A percentile compares a stretch with the other conserved stretches of the same genome.
phyloP scores from a whole-genome alignment of 2,797 vertebrate genomes.

The Harpagifer antarcticus region DNA sequence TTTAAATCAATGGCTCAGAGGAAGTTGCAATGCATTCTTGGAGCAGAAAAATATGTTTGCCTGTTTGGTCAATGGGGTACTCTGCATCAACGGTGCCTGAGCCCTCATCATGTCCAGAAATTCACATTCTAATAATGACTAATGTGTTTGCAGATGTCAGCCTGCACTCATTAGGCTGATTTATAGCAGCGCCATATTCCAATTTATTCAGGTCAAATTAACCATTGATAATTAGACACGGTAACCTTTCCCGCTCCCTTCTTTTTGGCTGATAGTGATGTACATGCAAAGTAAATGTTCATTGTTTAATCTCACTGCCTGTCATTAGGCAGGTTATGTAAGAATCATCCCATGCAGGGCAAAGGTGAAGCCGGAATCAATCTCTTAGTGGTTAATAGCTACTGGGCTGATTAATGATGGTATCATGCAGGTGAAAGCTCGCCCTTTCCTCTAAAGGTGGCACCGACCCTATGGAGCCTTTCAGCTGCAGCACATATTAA shows the following conservation, averaged over 20 bases:
- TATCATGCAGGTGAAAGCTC: slow-evolving; percentile 51
- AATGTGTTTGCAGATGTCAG: slow-evolving; percentile 69
- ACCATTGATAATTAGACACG: slow-evolving; percentile 65
- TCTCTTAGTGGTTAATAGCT: slow-evolving; percentile 56
- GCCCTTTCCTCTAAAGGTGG: slow-evolving; percentile 38
- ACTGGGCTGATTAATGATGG: slow-evolving; percentile 65
- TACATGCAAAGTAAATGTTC: slow-evolving; percentile 57
- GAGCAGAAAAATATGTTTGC: slow-evolving; percentile 12
- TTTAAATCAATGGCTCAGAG: slow-evolving; percentile 15
- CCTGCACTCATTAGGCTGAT: slow-evolving; percentile 72
- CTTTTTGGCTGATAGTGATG: slow-evolving; percentile 23
- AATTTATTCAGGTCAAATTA: slow-evolving; percentile 74
- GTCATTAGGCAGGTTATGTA: slow-evolving; percentile 50
- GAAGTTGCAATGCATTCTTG: neutral
- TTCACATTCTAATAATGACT: slow-evolving; percentile 71
- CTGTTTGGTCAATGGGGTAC: slow-evolving; percentile 38
- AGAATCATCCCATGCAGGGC: slow-evolving; percentile 38
- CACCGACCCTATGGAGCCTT: slow-evolving; percentile 28
- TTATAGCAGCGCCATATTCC: slow-evolving; percentile 64
- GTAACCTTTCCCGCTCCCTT: slow-evolving; percentile 53
- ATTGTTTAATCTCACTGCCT: slow-evolving; percentile 52
- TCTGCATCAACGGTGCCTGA: slow-evolving; percentile 24
- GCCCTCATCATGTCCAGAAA: slow-evolving; percentile 60
- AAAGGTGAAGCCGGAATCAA: slow-evolving; percentile 58
- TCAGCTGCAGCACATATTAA: slow-evolving; percentile 5